Base-by-base conservation (phyloP, 2,888 invertebrate genomes). In the Lordiphosa fenestrarum region DNA sequence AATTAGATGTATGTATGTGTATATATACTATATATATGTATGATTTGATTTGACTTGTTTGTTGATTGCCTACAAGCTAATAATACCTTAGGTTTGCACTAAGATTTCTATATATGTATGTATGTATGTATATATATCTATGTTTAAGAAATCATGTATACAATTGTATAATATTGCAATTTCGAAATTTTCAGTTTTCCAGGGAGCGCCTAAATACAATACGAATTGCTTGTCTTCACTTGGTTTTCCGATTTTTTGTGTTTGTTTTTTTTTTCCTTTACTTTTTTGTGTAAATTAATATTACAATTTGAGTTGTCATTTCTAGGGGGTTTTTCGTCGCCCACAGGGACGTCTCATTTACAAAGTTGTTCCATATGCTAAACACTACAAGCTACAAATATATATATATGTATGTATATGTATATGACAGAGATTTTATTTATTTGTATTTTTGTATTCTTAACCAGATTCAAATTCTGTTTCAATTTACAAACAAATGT, bases 251-350 rank as follows among this genome's bases (percentile, higher is more conserved):
- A 15, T 15, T 15, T 15, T 1, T 15, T 15, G 15, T 41, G 13
- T 4, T 6, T 51, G 35, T 15, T 36, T 10, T 33, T 48, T 40
- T 39, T 15, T 19, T 37, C 19, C 50, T 41, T 36, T 13, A n/a
- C 9, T 42, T 40, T 33, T 50, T 58, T 40, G 62, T 51, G 19
- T 44, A 66, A 67, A 58, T 62, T 62, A 84, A 76, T 77, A 75
- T 82, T 84, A 83, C 77, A 83, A 73, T 74, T 84, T 86, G 86
- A 86, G 83, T 86, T 86, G 86, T 86, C 86, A 86, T 85, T 86
- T 86, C 72, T 76, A 63, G 55, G 66, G 66, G 53, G 70, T 73
- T 77, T 73, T 66, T 72, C 78, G 74, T 73, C 73, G 73, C 66
- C 69, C 66, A 71, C 46, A 47, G 55, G 63, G 71, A 74, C 71